phyloP scores from a whole-genome alignment of 2,888 invertebrate genomes.

The Troides oblongomaculatus region DNA sequence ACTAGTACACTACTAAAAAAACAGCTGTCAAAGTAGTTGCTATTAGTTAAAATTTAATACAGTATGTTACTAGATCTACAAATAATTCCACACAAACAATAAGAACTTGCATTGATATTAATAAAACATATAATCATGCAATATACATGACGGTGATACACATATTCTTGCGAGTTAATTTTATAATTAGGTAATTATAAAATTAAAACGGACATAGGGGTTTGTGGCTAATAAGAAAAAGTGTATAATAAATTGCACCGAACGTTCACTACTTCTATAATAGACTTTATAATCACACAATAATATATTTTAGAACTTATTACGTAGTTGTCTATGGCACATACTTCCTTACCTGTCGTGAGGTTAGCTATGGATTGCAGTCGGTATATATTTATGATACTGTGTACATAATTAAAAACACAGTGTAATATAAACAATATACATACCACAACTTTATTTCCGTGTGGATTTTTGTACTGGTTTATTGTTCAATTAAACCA shows the following conservation, averaged over 20 bases:
- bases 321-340: conserved; percentile 42
- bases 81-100: conserved; percentile 4
- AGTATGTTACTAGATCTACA: conserved; percentile 13
- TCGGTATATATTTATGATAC: conserved; percentile 1
- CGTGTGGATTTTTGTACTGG: not conserved
- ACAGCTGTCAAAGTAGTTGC: conserved; percentile 25
- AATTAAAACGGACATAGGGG: not conserved
- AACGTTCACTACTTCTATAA: conserved; percentile 41
- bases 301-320: conserved; percentile 35
- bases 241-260: conserved; percentile 45
- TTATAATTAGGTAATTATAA: conserved; percentile 1
- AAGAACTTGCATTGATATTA: conserved; percentile 15
- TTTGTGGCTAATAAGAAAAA: conserved; percentile 19
- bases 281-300: conserved; percentile 28
- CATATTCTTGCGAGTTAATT: conserved; percentile 4
- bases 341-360: conserved; percentile 28
- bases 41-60: conserved; percentile 2
- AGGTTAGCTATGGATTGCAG: conserved; percentile 21
- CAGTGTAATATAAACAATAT: conserved; percentile 3
- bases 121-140: conserved; percentile 10
- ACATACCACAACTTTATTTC: not conserved
- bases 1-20: not conserved
- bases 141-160: conserved; percentile 7
- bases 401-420: conserved; percentile 12
- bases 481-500: not conserved